phyloP scores from a whole-genome alignment of 2,113 vertebrate genomes.

The Cyrtonyx montezumae region DNA sequence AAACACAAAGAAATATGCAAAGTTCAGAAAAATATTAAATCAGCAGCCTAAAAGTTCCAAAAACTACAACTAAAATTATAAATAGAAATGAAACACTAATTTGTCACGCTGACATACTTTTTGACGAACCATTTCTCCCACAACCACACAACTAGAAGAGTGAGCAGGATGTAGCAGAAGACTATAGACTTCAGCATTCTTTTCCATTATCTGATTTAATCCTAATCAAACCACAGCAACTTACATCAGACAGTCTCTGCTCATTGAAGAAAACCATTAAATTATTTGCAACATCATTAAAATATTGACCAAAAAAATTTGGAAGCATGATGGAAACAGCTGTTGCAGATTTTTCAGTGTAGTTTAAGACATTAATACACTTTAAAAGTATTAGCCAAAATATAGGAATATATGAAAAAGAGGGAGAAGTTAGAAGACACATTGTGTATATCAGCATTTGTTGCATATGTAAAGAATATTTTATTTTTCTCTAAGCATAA shows the following conservation, averaged over 20 bases:
- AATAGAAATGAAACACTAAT: neutral
- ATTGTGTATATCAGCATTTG: neutral
- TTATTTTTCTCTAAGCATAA: neutral
- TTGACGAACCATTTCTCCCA: neutral
- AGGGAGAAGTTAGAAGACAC: neutral
- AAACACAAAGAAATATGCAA: neutral
- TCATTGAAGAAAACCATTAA: neutral
- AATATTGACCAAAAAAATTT: neutral
- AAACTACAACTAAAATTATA: neutral
- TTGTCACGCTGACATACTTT: neutral
- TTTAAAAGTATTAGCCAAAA: neutral
- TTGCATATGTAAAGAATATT: neutral
- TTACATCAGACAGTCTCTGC: neutral
- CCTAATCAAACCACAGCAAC: neutral
- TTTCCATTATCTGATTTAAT: slow-evolving; percentile 5
- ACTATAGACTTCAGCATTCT: neutral
- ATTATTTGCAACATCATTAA: neutral
- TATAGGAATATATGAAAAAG: neutral
- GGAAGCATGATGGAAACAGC: rapidly evolving
- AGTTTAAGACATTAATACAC: neutral
- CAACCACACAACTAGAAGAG: rapidly evolving
- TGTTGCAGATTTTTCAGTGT: neutral
- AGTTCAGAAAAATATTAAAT: neutral
- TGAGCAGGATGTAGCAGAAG: neutral
- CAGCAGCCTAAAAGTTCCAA: neutral